Evolutionary conservation across 2,113 vertebrate species (phyloP), one percentile per base, ranked within the genome.

Genomic region (Epinephelus moara): DNA sequence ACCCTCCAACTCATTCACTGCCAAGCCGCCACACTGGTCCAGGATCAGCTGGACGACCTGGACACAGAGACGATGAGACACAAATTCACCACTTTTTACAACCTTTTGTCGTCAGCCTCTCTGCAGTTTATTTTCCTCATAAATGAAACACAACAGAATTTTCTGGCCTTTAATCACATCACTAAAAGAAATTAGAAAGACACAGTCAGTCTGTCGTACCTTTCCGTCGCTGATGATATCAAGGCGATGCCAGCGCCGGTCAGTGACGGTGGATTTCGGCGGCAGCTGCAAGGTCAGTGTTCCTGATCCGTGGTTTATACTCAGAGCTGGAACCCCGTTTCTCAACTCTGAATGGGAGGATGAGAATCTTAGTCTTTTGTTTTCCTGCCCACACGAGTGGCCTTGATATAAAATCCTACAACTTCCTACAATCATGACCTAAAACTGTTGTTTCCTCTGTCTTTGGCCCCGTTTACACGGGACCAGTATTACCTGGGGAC

Each of bases 231-330:
- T 96, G 88, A 93, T 85, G 87, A 98, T 93, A 85, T 97, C 95
- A 12, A 98, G 93, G 11, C 94, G 96, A 88, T 98, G 97, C 97
- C 97, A 98, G 72, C 89, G 96, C 0, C 93, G 96, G 93, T 97
- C 96, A 17, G 94, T 95, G 75, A 96, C 91, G 21, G 94, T 92
- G 86, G 95, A 85, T 70, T 87, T 90, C 0, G 56, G 72, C 0
- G 94, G 93, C 14, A 98, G 92, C 90, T 96, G 95, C 79, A 98
- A 93, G 25, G 94, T 95, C 76, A 97, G 90, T 0, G 95, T 94
- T 69, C 96, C 96, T 5, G 96, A 97, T 61, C 97, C 95, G 52
- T 97, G 96, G 67, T 94, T 97, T n/a, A 98, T 30, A 0, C 95
- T 97, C 91, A 98, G 93, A 0, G 85, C 89, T 0, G 97, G 97